Percentiles rank a stretch among this genome's conserved stretches.
Evolutionary conservation across 92 coral and sea anemone genomes (phyloP).

Genomic region (Palythoa grandiflora): DNA sequence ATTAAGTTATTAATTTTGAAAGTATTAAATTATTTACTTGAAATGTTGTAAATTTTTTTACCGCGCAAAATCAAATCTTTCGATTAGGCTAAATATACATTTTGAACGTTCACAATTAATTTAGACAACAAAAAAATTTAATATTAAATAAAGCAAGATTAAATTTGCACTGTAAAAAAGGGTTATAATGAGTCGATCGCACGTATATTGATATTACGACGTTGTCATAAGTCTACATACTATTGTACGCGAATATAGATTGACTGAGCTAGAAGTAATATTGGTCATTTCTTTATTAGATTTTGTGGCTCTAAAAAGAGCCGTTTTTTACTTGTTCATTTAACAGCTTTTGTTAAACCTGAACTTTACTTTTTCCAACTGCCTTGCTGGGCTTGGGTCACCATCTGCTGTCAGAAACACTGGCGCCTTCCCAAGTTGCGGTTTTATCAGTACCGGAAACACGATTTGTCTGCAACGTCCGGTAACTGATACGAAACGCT

Average conservation of each 20-base stretch:
- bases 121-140: too few species aligned
- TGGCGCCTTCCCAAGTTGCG: background rate
- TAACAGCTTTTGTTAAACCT: background rate
- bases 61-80: background rate
- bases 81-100: background rate
- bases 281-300: background rate
- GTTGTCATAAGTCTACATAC: too few species aligned
- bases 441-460: background rate
- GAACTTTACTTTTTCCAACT: background rate
- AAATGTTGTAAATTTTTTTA: background rate
- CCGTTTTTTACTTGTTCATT: background rate
- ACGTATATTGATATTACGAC: too few species aligned
- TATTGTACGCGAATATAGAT: background rate
- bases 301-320: constrained; percentile 5
- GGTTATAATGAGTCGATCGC: too few species aligned
- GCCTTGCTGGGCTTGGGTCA: background rate
- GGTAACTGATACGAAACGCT: background rate
- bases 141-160: too few species aligned
- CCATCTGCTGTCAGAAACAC: background rate
- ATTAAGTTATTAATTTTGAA: too few species aligned
- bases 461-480: background rate
- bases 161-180: too few species aligned
- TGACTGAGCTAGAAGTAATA: background rate
- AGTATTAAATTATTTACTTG: background rate
- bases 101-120: too few species aligned